phyloP scores from a whole-genome alignment of 2,113 vertebrate genomes.

The Leptobrachium ailaonicum region DNA sequence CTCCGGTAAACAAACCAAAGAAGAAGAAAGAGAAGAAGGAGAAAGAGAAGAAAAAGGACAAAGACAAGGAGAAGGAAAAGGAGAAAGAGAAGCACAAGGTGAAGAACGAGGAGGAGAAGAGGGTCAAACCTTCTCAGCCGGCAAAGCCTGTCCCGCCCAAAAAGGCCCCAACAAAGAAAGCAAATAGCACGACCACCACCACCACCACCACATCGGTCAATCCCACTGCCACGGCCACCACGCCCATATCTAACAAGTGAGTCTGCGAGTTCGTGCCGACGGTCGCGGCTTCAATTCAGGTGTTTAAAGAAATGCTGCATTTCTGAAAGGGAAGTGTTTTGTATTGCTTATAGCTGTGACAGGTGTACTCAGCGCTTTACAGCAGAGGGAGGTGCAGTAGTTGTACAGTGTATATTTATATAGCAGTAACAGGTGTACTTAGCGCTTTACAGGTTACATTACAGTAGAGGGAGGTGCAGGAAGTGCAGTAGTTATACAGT shows the following conservation, averaged over 20 bases:
- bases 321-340: no score
- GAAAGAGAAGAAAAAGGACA: conserved; percentile 78
- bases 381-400: no score
- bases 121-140: conserved; percentile 76
- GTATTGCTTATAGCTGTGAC: no score
- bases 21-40: conserved; percentile 91
- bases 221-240: conserved; percentile 53
- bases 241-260: conserved; percentile 67
- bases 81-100: conserved; percentile 76
- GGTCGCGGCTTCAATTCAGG: background rate
- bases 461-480: no score
- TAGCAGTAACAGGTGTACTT: no score
- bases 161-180: conserved; percentile 84
- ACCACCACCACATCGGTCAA: conserved; percentile 72
- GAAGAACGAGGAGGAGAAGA: conserved; percentile 84
- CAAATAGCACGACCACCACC: conserved; percentile 77
- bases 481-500: no score
- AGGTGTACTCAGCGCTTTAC: no score
- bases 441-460: no score
- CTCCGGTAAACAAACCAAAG: conserved; percentile 85
- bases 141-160: conserved; percentile 80
- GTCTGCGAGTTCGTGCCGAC: background rate
- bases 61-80: conserved; percentile 75
- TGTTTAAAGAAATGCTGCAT: background rate
- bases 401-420: no score